phyloP scores from a whole-genome alignment of 2,888 invertebrate species.

The Tridacna crocea region DNA sequence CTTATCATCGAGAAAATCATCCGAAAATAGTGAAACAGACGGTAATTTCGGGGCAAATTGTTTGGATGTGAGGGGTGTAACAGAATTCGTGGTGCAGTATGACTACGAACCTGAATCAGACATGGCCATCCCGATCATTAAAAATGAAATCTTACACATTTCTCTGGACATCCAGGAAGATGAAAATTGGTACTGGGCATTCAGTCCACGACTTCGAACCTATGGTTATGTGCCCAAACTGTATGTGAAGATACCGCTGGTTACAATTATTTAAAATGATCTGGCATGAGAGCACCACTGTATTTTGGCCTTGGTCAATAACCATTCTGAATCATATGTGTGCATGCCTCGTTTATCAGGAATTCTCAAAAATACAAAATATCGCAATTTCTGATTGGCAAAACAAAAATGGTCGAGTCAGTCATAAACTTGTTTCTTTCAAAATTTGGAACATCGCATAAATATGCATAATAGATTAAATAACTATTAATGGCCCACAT shows the following conservation, averaged over 20 bases:
- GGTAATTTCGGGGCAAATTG: conserved; percentile 18
- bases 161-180: conserved; percentile 90
- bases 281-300: no score
- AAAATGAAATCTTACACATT: conserved; percentile 98
- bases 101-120: conserved; percentile 97
- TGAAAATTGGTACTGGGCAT: conserved; percentile 96
- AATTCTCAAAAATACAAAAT: no score
- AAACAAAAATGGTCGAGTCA: no score
- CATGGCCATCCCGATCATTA: conserved; percentile 94
- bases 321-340: no score
- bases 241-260: conserved; percentile 59
- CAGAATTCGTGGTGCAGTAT: conserved; percentile 91
- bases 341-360: no score
- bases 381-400: no score
- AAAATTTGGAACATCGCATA: no score
- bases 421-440: no score
- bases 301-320: no score
- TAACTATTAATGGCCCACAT: no score
- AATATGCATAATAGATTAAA: no score
- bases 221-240: conserved; percentile 94
- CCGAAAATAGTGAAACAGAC: neutral
- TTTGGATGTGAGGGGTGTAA: conserved; percentile 42
- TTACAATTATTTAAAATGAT: conserved; percentile 50
- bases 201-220: conserved; percentile 92
- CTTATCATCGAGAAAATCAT: neutral